A percentile compares a stretch with the other conserved stretches of the same genome.
Evolutionary conservation across 2,113 vertebrate genomes (phyloP).

Genomic region (Hiodon alosoides): DNA sequence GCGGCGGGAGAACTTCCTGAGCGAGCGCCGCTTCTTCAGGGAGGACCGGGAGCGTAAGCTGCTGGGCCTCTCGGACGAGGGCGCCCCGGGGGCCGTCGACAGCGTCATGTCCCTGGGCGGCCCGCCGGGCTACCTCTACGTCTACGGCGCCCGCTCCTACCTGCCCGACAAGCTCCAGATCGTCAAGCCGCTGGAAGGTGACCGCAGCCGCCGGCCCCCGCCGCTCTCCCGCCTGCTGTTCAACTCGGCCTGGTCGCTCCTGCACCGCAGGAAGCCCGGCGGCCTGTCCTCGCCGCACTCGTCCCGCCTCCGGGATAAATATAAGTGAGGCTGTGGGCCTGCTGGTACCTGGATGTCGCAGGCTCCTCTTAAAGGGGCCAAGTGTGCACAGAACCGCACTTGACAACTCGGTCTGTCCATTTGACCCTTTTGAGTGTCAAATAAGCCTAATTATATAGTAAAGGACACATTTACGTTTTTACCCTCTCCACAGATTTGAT

Average conservation of each 20-base stretch:
- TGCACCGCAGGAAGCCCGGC: slow-evolving; percentile 73
- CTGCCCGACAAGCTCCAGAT: slow-evolving; percentile 98
- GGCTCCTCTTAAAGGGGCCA: no score
- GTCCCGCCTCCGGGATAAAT: slow-evolving; percentile 67
- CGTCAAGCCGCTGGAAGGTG: slow-evolving; percentile 99
- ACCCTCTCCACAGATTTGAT: no score
- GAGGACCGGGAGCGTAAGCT: slow-evolving; percentile 82
- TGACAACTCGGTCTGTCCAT: no score
- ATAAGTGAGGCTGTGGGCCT: no score
- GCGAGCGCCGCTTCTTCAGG: slow-evolving; percentile 86
- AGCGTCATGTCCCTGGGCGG: slow-evolving; percentile 96
- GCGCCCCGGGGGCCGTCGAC: slow-evolving; percentile 77
- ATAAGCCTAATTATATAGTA: no score
- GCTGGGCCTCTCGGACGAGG: slow-evolving; percentile 66
- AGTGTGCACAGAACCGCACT: no score
- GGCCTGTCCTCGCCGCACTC: slow-evolving; percentile 66
- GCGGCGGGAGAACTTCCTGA: slow-evolving; percentile 87
- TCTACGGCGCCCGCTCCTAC: slow-evolving; percentile 85
- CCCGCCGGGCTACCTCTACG: slow-evolving; percentile 75
- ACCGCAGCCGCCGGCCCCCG: slow-evolving; percentile 62
- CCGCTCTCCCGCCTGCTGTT: slow-evolving; percentile 72
- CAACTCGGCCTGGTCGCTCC: slow-evolving; percentile 80
- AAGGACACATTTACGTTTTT: no score
- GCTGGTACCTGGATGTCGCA: no score
- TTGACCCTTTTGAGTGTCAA: no score